Base-by-base conservation (phyloP, 2,888 invertebrate species). In the Dilophus febrilis region DNA sequence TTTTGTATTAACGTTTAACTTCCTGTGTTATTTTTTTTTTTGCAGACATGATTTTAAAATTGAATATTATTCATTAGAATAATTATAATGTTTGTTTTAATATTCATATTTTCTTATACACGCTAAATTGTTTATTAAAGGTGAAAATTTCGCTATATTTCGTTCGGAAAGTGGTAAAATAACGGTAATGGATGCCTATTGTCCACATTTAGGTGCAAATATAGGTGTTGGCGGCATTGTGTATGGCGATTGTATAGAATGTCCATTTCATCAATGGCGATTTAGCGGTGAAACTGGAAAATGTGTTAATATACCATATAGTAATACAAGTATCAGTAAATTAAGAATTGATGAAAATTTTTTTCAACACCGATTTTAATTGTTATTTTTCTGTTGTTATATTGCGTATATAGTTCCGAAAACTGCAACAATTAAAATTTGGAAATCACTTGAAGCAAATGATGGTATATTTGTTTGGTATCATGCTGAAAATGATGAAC, bases 261-360 rank as follows among this genome's bases (percentile, higher is more conserved):
- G 91, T 50, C 90, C 90, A 1, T 91, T 91, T 60, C 91, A 91
- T 51, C 77, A 77, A 40, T 91, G 91, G 91, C 62, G 67, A 39
- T 91, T 91, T 54, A 68, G 72, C 4, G 83, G 78, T 0, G 57
- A 59, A n/a, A 72, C 77, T 44, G 91, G 91, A 1, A 61, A 64
- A 27, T 85, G 87, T 49, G 67, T 71, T 1, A 64, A 70, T 36
- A 77, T 88, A n/a, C 88, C 90, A 0, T 80, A 81, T 51, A 60
- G 72, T 7, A 62, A 67, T 16, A 70, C 68, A 41, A 66, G 70
- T 38, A 51, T 52, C 13, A 59, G 67, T 67, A 40, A 47, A 52
- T 42, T 32, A 10, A 14, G 4, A 14, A 29, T 28, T 37, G 12
- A 22, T 16, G 7, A 26, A n/a, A 17, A 26, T 35, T 35, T 22